Conservation (phyloP, 53 echinoderm and acorn worm species). For the Echinometra lucunter region DNA sequence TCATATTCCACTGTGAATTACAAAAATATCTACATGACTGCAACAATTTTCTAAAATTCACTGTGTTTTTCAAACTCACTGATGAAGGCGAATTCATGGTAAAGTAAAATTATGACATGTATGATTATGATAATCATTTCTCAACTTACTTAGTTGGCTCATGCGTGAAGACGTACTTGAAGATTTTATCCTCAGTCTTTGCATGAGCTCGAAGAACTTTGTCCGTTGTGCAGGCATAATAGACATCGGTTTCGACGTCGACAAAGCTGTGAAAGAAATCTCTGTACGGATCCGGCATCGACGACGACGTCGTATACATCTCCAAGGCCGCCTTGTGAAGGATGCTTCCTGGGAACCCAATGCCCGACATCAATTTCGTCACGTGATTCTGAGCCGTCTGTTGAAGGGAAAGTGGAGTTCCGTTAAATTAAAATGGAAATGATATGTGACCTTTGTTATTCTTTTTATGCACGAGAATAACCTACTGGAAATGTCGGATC, state of each 20-base stretch:
- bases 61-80: no score
- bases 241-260: conserved; percentile 12
- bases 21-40: no score
- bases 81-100: no score
- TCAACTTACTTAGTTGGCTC: not conserved
- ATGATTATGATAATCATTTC: not conserved
- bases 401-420: not conserved
- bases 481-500: no score
- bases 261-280: conserved; percentile 41
- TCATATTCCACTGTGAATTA: no score
- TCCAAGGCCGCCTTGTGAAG: conserved; percentile 29
- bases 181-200: not conserved
- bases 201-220: conserved; percentile 55
- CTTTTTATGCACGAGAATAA: no score
- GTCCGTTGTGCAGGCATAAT: conserved; percentile 51
- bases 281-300: not conserved
- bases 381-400: conserved; percentile 21
- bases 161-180: conserved; percentile 53
- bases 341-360: not conserved
- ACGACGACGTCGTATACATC: conserved; percentile 26
- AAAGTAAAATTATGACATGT: no score
- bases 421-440: not conserved
- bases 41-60: no score
- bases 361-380: not conserved
- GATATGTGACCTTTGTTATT: no score